Conservation (phyloP, 2,888 invertebrate species). For the Ichneumoninae sp. region DNA sequence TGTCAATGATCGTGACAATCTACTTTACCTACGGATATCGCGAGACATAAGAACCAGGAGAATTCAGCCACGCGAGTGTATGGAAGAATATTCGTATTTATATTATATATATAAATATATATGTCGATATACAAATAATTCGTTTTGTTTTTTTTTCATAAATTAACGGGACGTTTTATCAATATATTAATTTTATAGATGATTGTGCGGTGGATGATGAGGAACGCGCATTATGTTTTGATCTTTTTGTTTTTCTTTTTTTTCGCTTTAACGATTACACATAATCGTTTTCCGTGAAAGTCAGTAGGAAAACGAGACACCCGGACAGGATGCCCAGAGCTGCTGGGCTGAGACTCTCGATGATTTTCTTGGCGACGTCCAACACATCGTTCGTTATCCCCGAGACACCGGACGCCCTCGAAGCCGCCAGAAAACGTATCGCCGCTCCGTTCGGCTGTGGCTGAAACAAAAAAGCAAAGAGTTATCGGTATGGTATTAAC, state of each 20-base stretch:
- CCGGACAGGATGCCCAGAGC: constrained; percentile 65
- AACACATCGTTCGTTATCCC: constrained; percentile 42
- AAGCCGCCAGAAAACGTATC: constrained; percentile 34
- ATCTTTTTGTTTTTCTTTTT: neutral
- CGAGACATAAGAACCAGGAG: neutral
- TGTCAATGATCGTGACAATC: neutral
- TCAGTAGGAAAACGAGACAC: constrained; percentile 66
- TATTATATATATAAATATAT: neutral
- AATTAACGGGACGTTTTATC: neutral
- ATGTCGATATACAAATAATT: neutral
- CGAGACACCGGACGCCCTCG: constrained; percentile 24
- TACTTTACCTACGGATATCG: neutral
- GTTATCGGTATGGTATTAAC: neutral
- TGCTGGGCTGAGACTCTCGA: constrained; percentile 65
- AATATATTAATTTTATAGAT: neutral
- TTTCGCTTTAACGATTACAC: constrained; percentile 37
- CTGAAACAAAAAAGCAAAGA: constrained; percentile 37
- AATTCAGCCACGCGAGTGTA: neutral
- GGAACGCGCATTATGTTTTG: neutral
- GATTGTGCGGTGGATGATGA: constrained; percentile 11
- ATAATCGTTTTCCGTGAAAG: constrained; percentile 66
- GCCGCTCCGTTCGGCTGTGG: constrained; percentile 54
- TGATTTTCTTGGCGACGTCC: constrained; percentile 27
- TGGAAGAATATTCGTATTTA: constrained; percentile 20
- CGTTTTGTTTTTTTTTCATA: constrained; percentile 5